These are phyloP conservation scores for Carettochelys insculpta DNA, from an alignment of 2,113 vertebrate species.

Conservation along the genomic window DNA sequence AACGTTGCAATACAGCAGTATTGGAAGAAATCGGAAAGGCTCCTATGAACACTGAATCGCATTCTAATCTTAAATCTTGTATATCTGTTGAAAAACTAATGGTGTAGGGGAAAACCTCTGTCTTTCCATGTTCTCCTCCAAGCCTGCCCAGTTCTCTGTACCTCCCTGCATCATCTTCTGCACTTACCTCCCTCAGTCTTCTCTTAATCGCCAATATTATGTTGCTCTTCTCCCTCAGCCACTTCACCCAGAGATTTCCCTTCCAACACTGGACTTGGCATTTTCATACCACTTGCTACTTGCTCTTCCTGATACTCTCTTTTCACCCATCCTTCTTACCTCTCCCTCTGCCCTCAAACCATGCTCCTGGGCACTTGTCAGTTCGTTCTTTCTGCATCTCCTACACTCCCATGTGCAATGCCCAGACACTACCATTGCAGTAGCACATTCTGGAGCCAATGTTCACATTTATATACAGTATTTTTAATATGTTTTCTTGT, in stretches of 20 bases:
- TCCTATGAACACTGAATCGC: background rate
- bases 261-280: background rate
- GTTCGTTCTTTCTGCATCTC: background rate
- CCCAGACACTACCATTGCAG: background rate
- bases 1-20: background rate
- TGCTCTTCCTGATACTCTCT: background rate
- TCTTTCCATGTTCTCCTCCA: background rate
- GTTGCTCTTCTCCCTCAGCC: background rate
- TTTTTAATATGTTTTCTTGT: background rate
- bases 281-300: background rate
- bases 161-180: accelerated
- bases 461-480: background rate
- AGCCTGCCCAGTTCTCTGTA: background rate
- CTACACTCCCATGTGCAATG: background rate
- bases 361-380: background rate
- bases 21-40: background rate
- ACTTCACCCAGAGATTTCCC: background rate
- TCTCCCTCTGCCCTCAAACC: background rate
- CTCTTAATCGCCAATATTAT: background rate
- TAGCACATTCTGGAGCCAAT: background rate
- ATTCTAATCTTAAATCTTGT: background rate
- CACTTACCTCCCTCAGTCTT: background rate
- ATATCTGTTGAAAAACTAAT: accelerated
- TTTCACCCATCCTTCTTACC: background rate
- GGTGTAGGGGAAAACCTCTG: background rate